A percentile compares a stretch with the other conserved stretches of the same genome.
phyloP scores from a whole-genome alignment of 2,797 vertebrate genomes.

The Ceyx erithaca region DNA sequence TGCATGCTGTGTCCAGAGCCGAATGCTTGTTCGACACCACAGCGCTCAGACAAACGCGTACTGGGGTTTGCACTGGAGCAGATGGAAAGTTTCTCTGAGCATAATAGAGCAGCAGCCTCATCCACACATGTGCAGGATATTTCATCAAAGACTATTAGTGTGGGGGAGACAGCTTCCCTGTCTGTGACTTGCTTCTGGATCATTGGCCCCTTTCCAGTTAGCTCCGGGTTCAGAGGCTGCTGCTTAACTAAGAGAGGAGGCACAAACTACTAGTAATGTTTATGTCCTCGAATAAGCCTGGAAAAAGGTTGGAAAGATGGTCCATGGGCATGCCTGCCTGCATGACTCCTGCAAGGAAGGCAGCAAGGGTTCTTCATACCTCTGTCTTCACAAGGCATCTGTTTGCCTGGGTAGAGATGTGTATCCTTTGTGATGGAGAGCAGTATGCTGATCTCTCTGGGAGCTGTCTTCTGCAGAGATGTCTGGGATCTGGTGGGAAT shows the following conservation, averaged over 20 bases:
- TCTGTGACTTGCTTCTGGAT: not conserved
- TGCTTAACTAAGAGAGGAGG: not conserved
- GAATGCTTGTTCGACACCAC: not conserved
- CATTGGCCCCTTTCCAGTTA: not conserved
- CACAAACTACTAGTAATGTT: not conserved
- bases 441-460: not conserved
- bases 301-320: not conserved
- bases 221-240: not conserved
- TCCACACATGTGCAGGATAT: not conserved
- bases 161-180: not conserved
- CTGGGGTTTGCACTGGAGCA: not conserved
- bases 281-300: not conserved
- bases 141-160: not conserved
- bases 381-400: not conserved
- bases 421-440: not conserved
- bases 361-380: not conserved
- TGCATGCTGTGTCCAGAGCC: not conserved
- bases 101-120: not conserved
- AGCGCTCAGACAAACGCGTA: not conserved
- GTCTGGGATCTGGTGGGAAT: not conserved
- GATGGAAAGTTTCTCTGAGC: slow-evolving; percentile 20
- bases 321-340: not conserved
- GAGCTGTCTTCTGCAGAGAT: not conserved
- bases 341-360: not conserved
- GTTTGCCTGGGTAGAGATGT: not conserved